Conservation (phyloP, 2,113 vertebrate genomes). For the Otus sunia region DNA sequence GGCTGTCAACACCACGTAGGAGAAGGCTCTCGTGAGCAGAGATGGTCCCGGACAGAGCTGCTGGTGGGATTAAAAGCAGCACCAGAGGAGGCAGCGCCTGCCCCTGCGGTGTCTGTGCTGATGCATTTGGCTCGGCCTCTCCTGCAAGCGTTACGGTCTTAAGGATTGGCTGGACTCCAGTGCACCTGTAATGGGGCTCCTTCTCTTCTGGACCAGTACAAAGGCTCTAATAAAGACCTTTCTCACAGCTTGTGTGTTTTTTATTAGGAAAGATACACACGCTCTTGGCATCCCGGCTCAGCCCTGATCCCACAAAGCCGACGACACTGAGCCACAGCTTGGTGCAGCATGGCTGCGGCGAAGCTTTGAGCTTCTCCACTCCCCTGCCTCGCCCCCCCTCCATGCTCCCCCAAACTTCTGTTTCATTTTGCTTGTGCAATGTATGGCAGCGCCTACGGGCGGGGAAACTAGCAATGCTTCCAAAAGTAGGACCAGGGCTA, state of each 20-base stretch:
- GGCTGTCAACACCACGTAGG: background rate
- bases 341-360: background rate
- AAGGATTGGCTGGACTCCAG: background rate
- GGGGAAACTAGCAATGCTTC: background rate
- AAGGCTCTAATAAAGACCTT: slow-evolving; percentile 34
- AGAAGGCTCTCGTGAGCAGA: background rate
- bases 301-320: background rate
- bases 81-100: background rate
- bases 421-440: background rate
- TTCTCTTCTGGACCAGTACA: slow-evolving; percentile 9
- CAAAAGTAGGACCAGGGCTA: background rate
- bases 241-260: background rate
- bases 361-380: background rate
- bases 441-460: accelerated
- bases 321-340: background rate
- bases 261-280: background rate
- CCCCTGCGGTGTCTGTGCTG: background rate
- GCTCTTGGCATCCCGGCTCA: background rate
- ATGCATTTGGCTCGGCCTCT: background rate
- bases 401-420: background rate
- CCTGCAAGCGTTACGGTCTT: background rate
- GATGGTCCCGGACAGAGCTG: background rate
- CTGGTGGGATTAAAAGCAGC: background rate
- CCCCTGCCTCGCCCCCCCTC: background rate
- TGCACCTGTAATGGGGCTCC: slow-evolving; percentile 29